A percentile compares a stretch with the other conserved stretches of the same genome.
Conservation (phyloP, 2,797 vertebrate genomes). For the Anolis apletophallus region DNA sequence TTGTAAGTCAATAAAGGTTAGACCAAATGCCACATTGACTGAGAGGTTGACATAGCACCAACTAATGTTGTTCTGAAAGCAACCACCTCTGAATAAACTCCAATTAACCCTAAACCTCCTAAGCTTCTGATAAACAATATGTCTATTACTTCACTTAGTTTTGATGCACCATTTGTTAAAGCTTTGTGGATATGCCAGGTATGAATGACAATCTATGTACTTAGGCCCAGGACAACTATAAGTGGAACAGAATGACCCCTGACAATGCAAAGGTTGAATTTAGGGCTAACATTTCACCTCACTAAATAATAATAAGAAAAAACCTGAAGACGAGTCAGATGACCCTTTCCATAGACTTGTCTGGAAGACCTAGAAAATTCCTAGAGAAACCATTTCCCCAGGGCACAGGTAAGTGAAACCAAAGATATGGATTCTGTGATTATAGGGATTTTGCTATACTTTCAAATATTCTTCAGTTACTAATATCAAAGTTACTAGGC, state of each 20-base stretch:
- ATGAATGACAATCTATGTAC: neutral
- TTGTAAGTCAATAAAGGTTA: constrained; percentile 53
- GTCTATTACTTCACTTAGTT: neutral
- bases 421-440: too few relatives aligned
- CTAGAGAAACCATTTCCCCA: too few relatives aligned
- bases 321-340: neutral
- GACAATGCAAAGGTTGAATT: neutral
- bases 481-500: too few relatives aligned
- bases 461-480: too few relatives aligned
- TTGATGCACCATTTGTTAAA: neutral
- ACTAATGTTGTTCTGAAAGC: neutral
- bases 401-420: too few relatives aligned
- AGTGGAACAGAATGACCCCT: neutral
- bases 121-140: neutral
- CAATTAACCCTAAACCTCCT: neutral
- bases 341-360: too few relatives aligned
- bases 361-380: too few relatives aligned
- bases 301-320: neutral
- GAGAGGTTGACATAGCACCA: constrained; percentile 37
- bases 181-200: too few relatives aligned
- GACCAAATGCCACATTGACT: constrained; percentile 37
- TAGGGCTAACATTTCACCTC: neutral
- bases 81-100: constrained; percentile 3
- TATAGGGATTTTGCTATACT: too few relatives aligned
- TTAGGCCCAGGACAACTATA: too few relatives aligned